Conservation (phyloP, 2,113 vertebrate genomes). For the Manacus vitellinus region DNA sequence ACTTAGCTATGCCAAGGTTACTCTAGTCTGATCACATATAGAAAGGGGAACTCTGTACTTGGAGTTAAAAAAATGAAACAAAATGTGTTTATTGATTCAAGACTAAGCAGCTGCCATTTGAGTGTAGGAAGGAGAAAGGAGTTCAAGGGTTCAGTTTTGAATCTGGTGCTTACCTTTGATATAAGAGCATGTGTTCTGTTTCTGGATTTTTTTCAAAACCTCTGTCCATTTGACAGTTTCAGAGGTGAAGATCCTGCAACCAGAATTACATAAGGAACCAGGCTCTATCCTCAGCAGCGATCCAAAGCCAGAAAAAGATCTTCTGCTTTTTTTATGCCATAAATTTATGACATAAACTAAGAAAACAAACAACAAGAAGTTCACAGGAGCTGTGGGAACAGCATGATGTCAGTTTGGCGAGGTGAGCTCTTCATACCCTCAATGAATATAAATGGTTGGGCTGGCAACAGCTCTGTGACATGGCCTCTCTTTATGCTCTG, state of each 20-base stretch:
- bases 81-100: background rate
- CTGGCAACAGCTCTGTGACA: background rate
- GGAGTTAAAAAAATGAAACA: background rate
- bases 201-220: background rate
- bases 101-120: background rate
- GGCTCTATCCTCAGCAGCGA: background rate
- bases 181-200: background rate
- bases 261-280: background rate
- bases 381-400: background rate
- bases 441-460: background rate
- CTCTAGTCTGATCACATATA: background rate
- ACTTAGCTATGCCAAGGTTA: background rate
- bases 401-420: background rate
- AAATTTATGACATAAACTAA: background rate
- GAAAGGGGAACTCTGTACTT: background rate
- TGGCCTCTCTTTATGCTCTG: accelerated
- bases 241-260: background rate
- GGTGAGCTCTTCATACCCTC: background rate
- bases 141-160: background rate
- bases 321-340: background rate
- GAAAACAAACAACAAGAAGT: background rate
- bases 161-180: background rate
- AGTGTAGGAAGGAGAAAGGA: background rate
- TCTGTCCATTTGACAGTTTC: background rate
- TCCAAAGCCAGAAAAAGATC: background rate